Evolutionary conservation across 2,797 vertebrate genomes (phyloP).

Genomic region (Kryptolebias ocellatus): DNA sequence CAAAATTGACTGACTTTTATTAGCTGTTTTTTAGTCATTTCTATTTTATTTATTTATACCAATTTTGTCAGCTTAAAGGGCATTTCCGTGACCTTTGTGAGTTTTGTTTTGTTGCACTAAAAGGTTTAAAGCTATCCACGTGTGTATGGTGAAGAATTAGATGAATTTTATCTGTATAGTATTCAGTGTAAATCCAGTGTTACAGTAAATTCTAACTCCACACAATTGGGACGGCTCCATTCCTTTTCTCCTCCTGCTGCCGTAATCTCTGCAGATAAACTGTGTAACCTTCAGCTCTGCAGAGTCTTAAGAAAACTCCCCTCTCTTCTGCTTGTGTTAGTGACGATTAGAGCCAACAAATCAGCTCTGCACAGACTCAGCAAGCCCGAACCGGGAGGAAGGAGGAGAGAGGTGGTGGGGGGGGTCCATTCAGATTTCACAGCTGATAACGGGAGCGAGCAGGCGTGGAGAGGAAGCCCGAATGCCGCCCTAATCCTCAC

Average conservation of each 20-base stretch:
- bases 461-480: conserved; percentile 50
- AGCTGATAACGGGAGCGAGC: conserved; percentile 54
- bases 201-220: too few relatives aligned
- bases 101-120: too few relatives aligned
- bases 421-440: conserved; percentile 66
- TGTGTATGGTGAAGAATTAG: too few relatives aligned
- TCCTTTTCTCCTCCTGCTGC: background rate
- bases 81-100: too few relatives aligned
- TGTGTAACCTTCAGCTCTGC: conserved; percentile 29
- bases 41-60: too few relatives aligned
- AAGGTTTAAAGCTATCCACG: too few relatives aligned
- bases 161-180: background rate
- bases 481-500: conserved; percentile 34
- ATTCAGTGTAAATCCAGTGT: background rate
- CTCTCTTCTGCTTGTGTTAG: conserved; percentile 30
- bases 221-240: background rate
- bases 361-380: conserved; percentile 44
- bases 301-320: conserved; percentile 25
- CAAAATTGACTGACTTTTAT: too few relatives aligned
- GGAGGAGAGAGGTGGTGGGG: background rate
- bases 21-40: too few relatives aligned
- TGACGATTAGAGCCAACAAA: conserved; percentile 54
- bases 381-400: background rate
- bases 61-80: too few relatives aligned
- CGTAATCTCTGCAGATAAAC: conserved; percentile 11